Evolutionary conservation across 2,888 invertebrate species (phyloP), one percentile per base, ranked within the genome.

Genomic region (Antheraea yamamai): DNA sequence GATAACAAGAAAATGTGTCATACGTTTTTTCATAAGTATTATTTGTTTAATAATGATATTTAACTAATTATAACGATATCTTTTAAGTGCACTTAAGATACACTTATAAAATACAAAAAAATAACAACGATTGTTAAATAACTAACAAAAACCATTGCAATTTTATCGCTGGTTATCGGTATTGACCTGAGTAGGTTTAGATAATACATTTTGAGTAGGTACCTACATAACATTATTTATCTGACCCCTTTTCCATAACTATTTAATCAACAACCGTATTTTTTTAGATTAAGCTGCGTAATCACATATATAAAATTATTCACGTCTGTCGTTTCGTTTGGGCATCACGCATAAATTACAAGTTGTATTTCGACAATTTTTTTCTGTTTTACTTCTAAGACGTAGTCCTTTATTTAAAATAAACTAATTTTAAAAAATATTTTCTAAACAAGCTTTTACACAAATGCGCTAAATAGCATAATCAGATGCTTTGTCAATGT

Each of bases 101-200:
- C 70, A 70, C 20, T 70, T 1, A 70, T 20, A 35, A 70, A 39
- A 70, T 18, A 70, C 39, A 18, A 39, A 20, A 39, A 68, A 12
- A 26, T 30, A 30, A 39, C 7, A 70, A 39, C 20, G 26, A 66
- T 30, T 30, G 14, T 16, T 30, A 66, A 66, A 66, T 26, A 4
- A 10, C 16, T 14, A 66, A 1, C 23, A 66, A 26, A 66, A 66
- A 18, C 26, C 26, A 66, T 66, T 66, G 16, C 64, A 16, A 26
- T 66, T 66, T 66, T 66, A 61, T 61, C 23, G 61, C 6, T 61
- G 20, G 23, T 68, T 70, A 35, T 70, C n/a, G n/a, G 39, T 70
- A 70, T 39, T 70, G 70, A 39, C 70, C 35, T n/a, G 39, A n/a
- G 70, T 70, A 20, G 20, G 39, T 70, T 70, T 70, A 70, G 70